phyloP scores from a whole-genome alignment of 2,113 vertebrate species.

The Turdus rufiventris region DNA sequence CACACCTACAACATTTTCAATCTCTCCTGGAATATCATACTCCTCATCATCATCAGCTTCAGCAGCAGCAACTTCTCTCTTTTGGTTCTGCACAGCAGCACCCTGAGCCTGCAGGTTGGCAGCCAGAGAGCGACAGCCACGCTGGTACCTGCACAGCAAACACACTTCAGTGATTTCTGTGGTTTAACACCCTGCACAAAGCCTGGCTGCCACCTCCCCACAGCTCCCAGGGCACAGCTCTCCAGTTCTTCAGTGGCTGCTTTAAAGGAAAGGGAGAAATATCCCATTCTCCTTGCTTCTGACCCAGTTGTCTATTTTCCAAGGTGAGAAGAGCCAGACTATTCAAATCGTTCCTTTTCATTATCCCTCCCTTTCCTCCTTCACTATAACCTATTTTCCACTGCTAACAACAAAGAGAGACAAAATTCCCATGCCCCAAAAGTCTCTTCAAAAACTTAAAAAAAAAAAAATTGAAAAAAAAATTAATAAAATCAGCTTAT shows the following conservation, averaged over 20 bases:
- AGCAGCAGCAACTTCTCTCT: background rate
- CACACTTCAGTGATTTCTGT: background rate
- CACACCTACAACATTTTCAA: conserved; percentile 91
- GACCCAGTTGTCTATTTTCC: conserved; percentile 21
- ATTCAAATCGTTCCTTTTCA: conserved; percentile 42
- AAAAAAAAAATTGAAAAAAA: background rate
- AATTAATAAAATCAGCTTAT: background rate
- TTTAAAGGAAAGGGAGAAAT: background rate
- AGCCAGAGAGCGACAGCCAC: conserved; percentile 85
- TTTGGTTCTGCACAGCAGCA: background rate
- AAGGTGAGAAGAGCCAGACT: conserved; percentile 10
- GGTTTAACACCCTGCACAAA: background rate
- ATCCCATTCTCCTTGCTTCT: background rate
- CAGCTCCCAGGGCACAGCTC: background rate
- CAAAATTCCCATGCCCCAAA: conserved; percentile 32
- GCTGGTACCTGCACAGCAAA: conserved; percentile 82
- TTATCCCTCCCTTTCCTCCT: background rate
- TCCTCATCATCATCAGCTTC: conserved; percentile 78
- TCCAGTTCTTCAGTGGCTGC: background rate
- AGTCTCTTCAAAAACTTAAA: background rate
- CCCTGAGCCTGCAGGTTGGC: conserved; percentile 77
- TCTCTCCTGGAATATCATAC: conserved; percentile 88
- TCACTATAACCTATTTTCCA: conserved; percentile 26
- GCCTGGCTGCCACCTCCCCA: background rate
- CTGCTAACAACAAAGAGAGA: background rate